Conservation (phyloP, 2,113 vertebrate genomes). For the Mormyrus iriodes region DNA sequence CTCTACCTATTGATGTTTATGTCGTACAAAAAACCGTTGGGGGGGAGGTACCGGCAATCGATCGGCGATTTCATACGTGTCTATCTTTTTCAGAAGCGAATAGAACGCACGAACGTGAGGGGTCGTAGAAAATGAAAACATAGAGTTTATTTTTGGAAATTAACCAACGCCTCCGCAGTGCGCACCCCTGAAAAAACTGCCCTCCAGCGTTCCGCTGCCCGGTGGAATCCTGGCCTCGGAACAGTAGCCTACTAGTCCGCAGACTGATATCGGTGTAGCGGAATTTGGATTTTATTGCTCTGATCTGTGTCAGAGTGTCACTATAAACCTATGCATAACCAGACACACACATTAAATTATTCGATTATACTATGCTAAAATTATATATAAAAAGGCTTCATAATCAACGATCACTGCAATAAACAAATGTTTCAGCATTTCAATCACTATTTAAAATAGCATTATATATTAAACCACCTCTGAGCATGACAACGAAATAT, state of each 20-base stretch:
- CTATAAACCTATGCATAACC: neutral
- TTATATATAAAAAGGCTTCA: neutral
- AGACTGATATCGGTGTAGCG: neutral
- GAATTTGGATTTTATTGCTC: neutral
- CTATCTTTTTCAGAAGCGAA: neutral
- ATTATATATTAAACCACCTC: neutral
- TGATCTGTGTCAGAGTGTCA: neutral
- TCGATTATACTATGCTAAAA: neutral
- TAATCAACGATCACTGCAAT: neutral
- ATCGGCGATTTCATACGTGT: neutral
- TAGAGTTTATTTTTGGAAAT: neutral
- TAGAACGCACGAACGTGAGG: neutral
- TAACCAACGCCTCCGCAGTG: neutral
- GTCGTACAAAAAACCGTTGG: no score
- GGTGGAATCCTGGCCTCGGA: neutral
- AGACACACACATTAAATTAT: neutral
- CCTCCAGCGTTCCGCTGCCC: neutral
- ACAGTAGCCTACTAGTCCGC: neutral
- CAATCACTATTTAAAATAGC: neutral
- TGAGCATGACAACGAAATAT: neutral
- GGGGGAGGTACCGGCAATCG: neutral
- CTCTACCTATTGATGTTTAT: neutral
- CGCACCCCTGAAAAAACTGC: neutral
- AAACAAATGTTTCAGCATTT: neutral
- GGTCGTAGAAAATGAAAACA: neutral